Evolutionary conservation across 2,113 vertebrate genomes (phyloP), one percentile per base, ranked within the genome.

Genomic region (Thamnaconus septentrionalis): DNA sequence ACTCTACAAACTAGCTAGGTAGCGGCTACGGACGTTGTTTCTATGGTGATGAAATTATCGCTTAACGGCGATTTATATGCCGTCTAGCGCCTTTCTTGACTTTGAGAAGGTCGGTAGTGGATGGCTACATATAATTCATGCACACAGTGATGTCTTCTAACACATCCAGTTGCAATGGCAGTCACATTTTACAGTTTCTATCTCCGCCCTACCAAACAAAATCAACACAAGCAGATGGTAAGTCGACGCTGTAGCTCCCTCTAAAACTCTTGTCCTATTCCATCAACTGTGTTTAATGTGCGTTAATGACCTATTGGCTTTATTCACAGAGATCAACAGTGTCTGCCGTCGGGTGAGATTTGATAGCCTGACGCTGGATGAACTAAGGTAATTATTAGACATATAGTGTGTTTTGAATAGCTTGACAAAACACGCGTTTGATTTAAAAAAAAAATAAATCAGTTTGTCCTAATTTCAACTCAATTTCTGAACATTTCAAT

Each of bases 11-110:
- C 8, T 11, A 11, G 53, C 44, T 10, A 45, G 8, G 39, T 48
- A 1, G 39, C 71, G 45, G 61, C 52, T 0, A 9, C 10, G 3
- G 42, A 71, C 53, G 47, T 3, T 40, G 87, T 89, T 85, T 71
- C 80, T 80, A 89, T 84, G 78, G 85, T 73, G 66, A 85, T 69
- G 42, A 6, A 64, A 58, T 53, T 58, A 47, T 18, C 50, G 6
- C 7, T 31, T 8, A 54, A 54, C 11, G n/a, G 44, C 4, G 47
- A 4, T 1, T 42, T 7, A 40, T 7, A 41, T 41, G 40, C 39
- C 11, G 51, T 45, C n/a, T 48, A 57, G 43, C 56, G 10, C 4
- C 53, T 8, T 42, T 41, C 7, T 59, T 76, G 43, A 10, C 54
- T 18, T 63, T 41, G 53, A 11, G 39, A n/a, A n/a, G n/a, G n/a